phyloP scores from a whole-genome alignment of 2,113 vertebrate species.

The Phocoena phocoena region DNA sequence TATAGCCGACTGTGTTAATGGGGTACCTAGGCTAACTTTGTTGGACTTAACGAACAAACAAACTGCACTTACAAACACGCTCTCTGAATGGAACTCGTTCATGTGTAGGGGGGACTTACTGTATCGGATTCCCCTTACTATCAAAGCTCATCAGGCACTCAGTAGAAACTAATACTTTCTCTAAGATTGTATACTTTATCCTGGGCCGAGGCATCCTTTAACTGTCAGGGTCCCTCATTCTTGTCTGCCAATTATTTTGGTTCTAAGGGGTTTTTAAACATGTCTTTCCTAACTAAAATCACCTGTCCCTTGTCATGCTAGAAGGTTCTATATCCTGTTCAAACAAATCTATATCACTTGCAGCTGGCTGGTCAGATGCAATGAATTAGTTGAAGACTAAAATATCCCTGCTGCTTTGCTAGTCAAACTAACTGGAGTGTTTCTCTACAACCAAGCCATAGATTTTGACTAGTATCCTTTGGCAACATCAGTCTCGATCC shows the following conservation, averaged over 20 bases:
- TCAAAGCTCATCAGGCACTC: background rate
- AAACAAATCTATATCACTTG: background rate
- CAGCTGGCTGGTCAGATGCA: background rate
- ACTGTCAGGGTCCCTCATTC: background rate
- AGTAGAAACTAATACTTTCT: background rate
- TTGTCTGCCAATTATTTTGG: background rate
- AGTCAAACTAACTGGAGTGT: background rate
- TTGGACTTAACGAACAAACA: too few species aligned
- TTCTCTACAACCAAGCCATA: background rate
- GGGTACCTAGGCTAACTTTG: too few species aligned
- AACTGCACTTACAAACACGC: rapidly evolving
- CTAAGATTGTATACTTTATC: background rate
- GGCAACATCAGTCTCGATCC: background rate
- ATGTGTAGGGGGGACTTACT: too few species aligned
- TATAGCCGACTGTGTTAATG: too few species aligned
- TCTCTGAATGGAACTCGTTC: too few species aligned
- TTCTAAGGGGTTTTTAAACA: background rate
- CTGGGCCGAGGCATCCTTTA: background rate
- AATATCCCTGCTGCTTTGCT: background rate
- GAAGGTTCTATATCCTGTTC: background rate
- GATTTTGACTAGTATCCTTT: background rate
- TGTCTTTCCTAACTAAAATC: background rate
- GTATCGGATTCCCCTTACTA: background rate
- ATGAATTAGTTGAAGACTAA: background rate
- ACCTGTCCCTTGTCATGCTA: background rate